Conservation (phyloP, 2,888 invertebrate genomes). For the Melanargia galathea region DNA sequence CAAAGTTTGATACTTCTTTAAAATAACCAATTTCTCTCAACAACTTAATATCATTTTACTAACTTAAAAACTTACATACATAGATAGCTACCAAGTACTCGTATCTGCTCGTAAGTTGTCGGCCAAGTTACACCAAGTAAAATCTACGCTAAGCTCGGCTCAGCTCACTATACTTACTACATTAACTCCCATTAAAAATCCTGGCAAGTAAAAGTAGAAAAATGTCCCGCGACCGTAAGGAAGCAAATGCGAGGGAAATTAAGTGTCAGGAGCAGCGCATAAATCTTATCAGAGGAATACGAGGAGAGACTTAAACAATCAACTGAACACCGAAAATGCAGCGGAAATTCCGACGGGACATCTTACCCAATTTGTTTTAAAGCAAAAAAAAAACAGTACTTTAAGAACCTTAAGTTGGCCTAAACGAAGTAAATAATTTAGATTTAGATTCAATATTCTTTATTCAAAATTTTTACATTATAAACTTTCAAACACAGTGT, state of each 20-base stretch:
- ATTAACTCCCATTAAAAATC: constrained; percentile 19
- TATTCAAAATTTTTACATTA: no score
- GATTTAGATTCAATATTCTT: no score
- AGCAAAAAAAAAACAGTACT: not conserved
- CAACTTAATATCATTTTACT: no score
- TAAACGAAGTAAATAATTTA: no score
- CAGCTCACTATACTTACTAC: not conserved
- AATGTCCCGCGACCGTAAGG: constrained; percentile 52
- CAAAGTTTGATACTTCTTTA: no score
- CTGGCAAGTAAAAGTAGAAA: constrained; percentile 33
- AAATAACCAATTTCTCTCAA: no score
- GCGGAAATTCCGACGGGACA: not conserved
- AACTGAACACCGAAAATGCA: constrained; percentile 43
- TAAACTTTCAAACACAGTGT: no score
- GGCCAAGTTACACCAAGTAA: not conserved
- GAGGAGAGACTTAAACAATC: constrained; percentile 73
- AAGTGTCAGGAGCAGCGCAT: constrained; percentile 74
- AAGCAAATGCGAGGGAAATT: constrained; percentile 66
- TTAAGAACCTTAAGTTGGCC: no score
- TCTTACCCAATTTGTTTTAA: not conserved
- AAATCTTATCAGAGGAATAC: constrained; percentile 71
- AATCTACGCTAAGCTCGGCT: not conserved
- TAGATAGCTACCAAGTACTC: no score
- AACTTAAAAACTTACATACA: no score
- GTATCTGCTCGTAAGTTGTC: not conserved